A percentile compares a stretch with the other conserved stretches of the same genome.
These are phyloP conservation scores for Sebastes goodei DNA, from an alignment of 2,797 vertebrate genomes.

Conservation along the genomic window DNA sequence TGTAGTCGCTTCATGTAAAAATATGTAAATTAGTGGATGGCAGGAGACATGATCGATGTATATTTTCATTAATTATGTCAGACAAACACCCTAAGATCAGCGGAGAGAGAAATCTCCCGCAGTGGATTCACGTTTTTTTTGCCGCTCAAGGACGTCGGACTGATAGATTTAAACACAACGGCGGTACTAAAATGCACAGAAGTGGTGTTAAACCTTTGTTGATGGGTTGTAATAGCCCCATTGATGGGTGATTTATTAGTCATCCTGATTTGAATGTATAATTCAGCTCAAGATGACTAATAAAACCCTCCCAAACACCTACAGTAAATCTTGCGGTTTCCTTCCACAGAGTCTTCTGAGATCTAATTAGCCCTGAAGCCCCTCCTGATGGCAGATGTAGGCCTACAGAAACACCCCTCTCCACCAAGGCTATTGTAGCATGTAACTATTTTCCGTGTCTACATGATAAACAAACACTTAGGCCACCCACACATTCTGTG, in stretches of 20 bases:
- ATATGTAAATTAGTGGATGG: constrained; percentile 57
- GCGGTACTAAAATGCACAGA: not conserved
- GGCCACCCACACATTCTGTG: constrained; percentile 56
- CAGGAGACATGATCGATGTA: constrained; percentile 57
- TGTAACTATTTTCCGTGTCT: constrained; percentile 78
- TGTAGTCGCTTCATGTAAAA: constrained; percentile 49
- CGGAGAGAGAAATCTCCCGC: not conserved
- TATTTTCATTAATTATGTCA: constrained; percentile 57
- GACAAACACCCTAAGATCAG: constrained; percentile 33
- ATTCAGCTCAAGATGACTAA: constrained; percentile 17
- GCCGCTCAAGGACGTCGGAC: not conserved
- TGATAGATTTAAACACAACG: not conserved
- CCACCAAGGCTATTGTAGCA: constrained; percentile 59
- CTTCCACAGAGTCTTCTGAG: constrained; percentile 55
- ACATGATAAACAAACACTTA: constrained; percentile 76
- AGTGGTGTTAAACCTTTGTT: constrained; percentile 20
- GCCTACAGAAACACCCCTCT: constrained; percentile 36
- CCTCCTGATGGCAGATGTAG: constrained; percentile 45
- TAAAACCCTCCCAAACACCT: not conserved
- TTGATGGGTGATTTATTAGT: constrained; percentile 56
- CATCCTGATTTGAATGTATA: constrained; percentile 47
- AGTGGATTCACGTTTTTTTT: not conserved
- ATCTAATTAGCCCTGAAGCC: constrained; percentile 60
- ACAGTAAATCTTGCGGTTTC: constrained; percentile 14
- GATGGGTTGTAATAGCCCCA: constrained; percentile 46